Base-by-base conservation (phyloP, 2,888 invertebrate genomes). In the Nephrotoma flavescens region DNA sequence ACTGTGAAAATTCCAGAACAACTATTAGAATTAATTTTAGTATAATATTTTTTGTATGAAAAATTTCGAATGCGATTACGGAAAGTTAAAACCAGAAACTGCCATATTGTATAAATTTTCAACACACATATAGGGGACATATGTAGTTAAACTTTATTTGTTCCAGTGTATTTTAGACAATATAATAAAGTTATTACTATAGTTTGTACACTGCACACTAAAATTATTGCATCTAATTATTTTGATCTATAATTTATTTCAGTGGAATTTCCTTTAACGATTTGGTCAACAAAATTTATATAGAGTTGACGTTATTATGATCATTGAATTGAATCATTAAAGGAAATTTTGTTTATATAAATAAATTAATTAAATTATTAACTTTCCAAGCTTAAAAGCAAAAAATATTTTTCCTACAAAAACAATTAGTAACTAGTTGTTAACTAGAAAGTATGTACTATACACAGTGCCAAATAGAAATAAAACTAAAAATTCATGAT, bases 1-100 rank as follows among this genome's bases (percentile, higher is more conserved):
- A 88, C 93, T 96, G 42, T 85, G 85, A 85, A 31, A 85, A 44
- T 44, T 19, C 19, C 45, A 85, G 42, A 15, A 41, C 2, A 84
- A 11, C 15, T 15, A 15, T 71, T 84, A 71, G 31, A 11, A 31
- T 84, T 84, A 84, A 42, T 84, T 84, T 42, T 42, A 42, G n/a
- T 42, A 42, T 42, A 47, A 31, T 31, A 31, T 31, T 71, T 71
- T 71, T 71, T 71, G 71, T 71, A 71, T 9, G 71, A 31, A 71
- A 52, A 71, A 31, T 71, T 3, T 71, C 31, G 31, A 71, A 19
- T 19, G 31, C 9, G 44, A 71, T 9, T 57, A 57, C 31, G 31
- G 31, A 9, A 71, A 31, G 11, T 71, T 31, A 31, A 31, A 31
- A 31, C 19, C 44, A 4, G 31, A 31, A 71, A 71, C 19, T 71